phyloP scores from a whole-genome alignment of 2,888 invertebrate genomes.

The Tenthredo notha region DNA sequence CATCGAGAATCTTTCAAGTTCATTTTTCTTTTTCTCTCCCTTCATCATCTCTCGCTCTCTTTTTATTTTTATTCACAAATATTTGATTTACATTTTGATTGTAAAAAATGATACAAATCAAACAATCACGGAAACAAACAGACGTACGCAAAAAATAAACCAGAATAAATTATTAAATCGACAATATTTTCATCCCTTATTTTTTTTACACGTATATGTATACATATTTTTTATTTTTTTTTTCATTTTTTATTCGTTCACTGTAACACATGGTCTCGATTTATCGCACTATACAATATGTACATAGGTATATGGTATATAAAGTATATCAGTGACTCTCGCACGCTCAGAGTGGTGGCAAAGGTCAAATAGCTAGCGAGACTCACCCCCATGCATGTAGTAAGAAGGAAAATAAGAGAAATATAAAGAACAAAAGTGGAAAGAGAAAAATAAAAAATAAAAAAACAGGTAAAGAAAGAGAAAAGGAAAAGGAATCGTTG shows the following conservation, averaged over 20 bases:
- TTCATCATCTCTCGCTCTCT: neutral
- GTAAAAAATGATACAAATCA: neutral
- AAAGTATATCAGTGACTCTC: neutral
- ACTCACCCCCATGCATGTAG: neutral
- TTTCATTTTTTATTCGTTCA: neutral
- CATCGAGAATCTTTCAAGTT: neutral
- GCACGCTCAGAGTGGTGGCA: neutral
- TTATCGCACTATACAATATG: neutral
- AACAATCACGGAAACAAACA: no score
- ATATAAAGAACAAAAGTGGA: neutral
- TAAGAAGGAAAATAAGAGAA: neutral
- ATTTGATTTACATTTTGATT: neutral
- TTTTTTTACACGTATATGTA: neutral
- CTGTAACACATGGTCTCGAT: neutral
- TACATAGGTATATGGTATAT: neutral
- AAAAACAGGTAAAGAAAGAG: neutral
- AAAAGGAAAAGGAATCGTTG: neutral
- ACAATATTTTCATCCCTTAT: neutral
- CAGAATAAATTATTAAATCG: neutral
- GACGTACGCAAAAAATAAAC: neutral
- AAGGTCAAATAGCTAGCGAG: neutral
- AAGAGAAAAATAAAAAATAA: neutral
- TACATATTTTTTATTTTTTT: neutral
- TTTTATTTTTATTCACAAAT: neutral
- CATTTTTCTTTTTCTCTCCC: neutral